A percentile compares a stretch with the other conserved stretches of the same genome.
Evolutionary conservation across 2,113 vertebrate genomes (phyloP).

Genomic region (Struthio camelus): DNA sequence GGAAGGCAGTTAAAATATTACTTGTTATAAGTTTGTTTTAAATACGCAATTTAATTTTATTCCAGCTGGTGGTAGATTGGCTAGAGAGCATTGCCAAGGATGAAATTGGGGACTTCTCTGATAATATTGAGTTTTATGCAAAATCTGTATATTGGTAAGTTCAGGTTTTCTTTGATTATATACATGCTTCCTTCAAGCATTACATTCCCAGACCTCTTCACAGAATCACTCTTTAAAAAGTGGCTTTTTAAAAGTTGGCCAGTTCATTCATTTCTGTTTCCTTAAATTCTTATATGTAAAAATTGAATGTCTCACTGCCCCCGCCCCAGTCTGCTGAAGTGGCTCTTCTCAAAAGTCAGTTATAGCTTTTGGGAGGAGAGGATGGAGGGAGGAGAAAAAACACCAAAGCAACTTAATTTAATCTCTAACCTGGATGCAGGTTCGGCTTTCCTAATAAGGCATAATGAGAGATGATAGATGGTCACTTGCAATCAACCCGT

Average conservation of each 20-base stretch:
- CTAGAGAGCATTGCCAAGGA: conserved; percentile 96
- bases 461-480: background rate
- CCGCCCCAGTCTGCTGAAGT: background rate
- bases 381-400: background rate
- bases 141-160: conserved; percentile 98
- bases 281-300: background rate
- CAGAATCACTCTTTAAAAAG: background rate
- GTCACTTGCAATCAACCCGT: background rate
- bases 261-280: background rate
- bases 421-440: background rate
- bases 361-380: background rate
- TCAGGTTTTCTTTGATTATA: background rate
- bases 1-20: background rate
- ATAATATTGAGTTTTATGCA: conserved; percentile 97
- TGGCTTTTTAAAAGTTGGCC: background rate
- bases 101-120: conserved; percentile 94
- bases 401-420: background rate
- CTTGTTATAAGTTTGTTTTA: background rate
- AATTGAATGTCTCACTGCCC: background rate
- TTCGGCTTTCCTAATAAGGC: background rate
- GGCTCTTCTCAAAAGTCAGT: background rate
- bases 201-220: background rate
- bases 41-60: conserved; percentile 32
- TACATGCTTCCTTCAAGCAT: background rate
- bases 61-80: conserved; percentile 96